A percentile compares a stretch with the other conserved stretches of the same genome.
Evolutionary conservation across 2,888 invertebrate genomes (phyloP).

Genomic region (Cabera pusaria): DNA sequence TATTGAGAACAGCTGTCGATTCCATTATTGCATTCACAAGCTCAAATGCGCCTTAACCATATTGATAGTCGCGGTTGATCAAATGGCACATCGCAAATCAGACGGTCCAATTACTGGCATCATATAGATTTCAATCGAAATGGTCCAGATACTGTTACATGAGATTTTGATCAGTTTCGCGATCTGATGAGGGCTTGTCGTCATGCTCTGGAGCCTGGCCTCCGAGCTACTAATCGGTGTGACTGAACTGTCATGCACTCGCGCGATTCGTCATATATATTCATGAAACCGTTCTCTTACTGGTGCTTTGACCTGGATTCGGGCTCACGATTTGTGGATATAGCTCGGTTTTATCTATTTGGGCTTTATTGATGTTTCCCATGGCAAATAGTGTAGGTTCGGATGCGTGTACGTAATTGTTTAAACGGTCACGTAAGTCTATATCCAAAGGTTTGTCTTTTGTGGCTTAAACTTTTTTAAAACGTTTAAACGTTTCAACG

Average conservation of each 20-base stretch:
- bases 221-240: slow-evolving; percentile 44
- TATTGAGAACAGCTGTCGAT: not conserved
- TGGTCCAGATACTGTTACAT: slow-evolving; percentile 16
- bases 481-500: too few relatives aligned
- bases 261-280: slow-evolving; percentile 50
- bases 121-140: slow-evolving; percentile 12
- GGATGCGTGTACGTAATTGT: too few relatives aligned
- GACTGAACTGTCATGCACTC: slow-evolving; percentile 52
- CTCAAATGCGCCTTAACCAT: slow-evolving; percentile 2
- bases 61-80: slow-evolving; percentile 5
- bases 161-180: slow-evolving; percentile 17
- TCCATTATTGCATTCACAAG: slow-evolving; percentile 3
- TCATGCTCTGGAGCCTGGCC: slow-evolving; percentile 35
- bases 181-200: slow-evolving; percentile 33
- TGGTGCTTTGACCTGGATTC: slow-evolving; percentile 43
- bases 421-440: too few relatives aligned
- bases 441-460: too few relatives aligned
- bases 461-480: too few relatives aligned
- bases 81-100: slow-evolving; percentile 6
- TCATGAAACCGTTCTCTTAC: slow-evolving; percentile 40
- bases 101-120: slow-evolving; percentile 5
- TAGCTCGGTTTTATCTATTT: slow-evolving; percentile 5
- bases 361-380: slow-evolving; percentile 3
- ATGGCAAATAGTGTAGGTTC: slow-evolving; percentile 4
- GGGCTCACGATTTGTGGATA: slow-evolving; percentile 11